Evolutionary conservation across 2,797 vertebrate species (phyloP).

Genomic region (Pseudopleuronectes americanus): DNA sequence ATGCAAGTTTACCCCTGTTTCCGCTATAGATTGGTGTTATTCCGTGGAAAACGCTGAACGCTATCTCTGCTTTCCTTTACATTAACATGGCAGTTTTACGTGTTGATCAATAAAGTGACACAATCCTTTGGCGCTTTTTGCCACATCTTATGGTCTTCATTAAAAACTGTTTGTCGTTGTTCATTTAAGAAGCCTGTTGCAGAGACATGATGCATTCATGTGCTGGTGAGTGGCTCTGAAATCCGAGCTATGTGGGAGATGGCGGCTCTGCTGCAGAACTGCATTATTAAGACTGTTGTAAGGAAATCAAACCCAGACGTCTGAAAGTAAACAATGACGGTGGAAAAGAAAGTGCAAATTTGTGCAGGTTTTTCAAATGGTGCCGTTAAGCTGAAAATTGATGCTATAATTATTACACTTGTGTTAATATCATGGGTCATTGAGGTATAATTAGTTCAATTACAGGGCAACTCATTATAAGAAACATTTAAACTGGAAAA

Average conservation of each 20-base stretch:
- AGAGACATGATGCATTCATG: slow-evolving; percentile 26
- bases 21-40: too few species aligned
- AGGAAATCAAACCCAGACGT: slow-evolving; percentile 47
- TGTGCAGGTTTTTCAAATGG: slow-evolving; percentile 9
- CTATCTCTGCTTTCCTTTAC: too few species aligned
- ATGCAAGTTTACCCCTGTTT: too few species aligned
- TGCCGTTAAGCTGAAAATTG: neutral
- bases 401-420: neutral
- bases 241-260: slow-evolving; percentile 45
- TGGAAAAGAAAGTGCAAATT: slow-evolving; percentile 7
- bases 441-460: neutral
- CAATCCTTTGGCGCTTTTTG: neutral
- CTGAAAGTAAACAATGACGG: slow-evolving; percentile 30
- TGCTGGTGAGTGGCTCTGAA: slow-evolving; percentile 31
- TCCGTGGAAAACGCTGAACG: too few species aligned
- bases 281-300: slow-evolving; percentile 18
- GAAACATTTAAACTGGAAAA: neutral
- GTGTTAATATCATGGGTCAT: neutral
- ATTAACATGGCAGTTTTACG: neutral
- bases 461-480: too few species aligned
- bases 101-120: neutral
- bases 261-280: slow-evolving; percentile 11
- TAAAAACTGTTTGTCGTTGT: neutral
- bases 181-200: slow-evolving; percentile 4
- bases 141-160: neutral